Evolutionary conservation across 2,797 vertebrate species (phyloP), one percentile per base, ranked within the genome.

Genomic region (Smutsia temminckii): DNA sequence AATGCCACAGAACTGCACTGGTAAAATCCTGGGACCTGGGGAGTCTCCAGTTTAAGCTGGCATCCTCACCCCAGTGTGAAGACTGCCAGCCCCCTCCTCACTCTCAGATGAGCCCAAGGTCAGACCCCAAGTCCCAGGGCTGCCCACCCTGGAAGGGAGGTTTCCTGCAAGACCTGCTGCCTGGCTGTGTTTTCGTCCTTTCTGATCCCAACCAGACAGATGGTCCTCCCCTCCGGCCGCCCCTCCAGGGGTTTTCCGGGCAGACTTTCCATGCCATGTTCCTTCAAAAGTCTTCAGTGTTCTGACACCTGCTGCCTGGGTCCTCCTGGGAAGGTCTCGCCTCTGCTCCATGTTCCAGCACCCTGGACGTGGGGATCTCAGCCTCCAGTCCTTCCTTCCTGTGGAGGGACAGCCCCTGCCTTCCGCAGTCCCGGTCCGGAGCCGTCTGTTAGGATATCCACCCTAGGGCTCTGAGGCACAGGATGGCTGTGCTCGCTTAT

Each of bases 361-460:
- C 12, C 21, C 53, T 5, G 23, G 40, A 20, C 20, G 32, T 2
- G 16, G 51, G n/a, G 1, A 32, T 49, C 57, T 17, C 61, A 4
- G 29, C 55, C 46, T 8, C n/a, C 32, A 16, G 2, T 9, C 16
- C 34, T 63, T 53, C 27, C 29, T 27, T 40, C 57, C 63, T 4
- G 42, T 16, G 57, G 34, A 32, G 42, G 8, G 61, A 20, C 18
- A 2, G 1, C 2, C 9, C 3, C 2, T 51, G 14, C 32, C 13
- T 40, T 37, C 20, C 29, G 9, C 46, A 46, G 46, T 12, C 46
- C 46, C 46, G 12, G 46, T 46, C 11, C 12, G 46, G 46, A 46
- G 46, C 46, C 23, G n/a, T n/a, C 29, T 3, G 0, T 7, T 0
- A 1, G 1, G 2, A 2, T 0, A 5, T 2, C n/a, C 3, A 9